Conservation (phyloP, 64 coral and sea anemone genomes). For the Montipora sp. region DNA sequence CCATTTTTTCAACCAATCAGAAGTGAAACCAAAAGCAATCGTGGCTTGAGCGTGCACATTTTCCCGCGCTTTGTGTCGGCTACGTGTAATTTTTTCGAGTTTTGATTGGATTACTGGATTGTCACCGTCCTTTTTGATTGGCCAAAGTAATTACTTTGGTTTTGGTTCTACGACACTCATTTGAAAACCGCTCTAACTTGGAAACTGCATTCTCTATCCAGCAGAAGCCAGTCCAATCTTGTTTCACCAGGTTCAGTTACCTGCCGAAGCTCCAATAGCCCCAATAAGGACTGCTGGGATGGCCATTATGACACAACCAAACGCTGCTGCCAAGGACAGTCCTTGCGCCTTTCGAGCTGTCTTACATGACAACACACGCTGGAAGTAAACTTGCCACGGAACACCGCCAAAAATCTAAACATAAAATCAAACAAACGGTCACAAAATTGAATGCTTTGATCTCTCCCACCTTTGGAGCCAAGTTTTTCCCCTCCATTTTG, state of each 20-base stretch:
- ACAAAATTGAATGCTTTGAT: background rate
- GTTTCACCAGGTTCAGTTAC: slow-evolving; percentile 27
- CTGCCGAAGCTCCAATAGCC: slow-evolving; percentile 83
- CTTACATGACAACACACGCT: slow-evolving; percentile 91
- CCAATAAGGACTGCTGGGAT: slow-evolving; percentile 95
- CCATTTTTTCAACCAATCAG: too few species aligned
- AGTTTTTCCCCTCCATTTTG: too few species aligned
- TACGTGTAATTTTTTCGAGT: too few species aligned
- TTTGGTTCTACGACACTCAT: too few species aligned
- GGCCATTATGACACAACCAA: slow-evolving; percentile 85
- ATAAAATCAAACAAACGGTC: background rate
- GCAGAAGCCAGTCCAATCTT: background rate
- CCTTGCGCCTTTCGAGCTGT: slow-evolving; percentile 67
- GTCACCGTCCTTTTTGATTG: too few species aligned
- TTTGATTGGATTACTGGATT: too few species aligned
- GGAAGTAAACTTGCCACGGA: slow-evolving; percentile 99
- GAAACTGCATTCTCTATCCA: background rate
- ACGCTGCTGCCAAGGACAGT: slow-evolving; percentile 78
- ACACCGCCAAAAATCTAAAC: slow-evolving; percentile 92
- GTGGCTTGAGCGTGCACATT: too few species aligned
- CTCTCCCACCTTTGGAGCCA: background rate
- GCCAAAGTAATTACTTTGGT: too few species aligned
- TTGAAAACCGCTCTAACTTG: too few species aligned
- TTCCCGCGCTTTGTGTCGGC: too few species aligned
- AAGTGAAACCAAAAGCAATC: too few species aligned